Conservation (phyloP, 2,888 invertebrate species). For the Oscheius onirici region DNA sequence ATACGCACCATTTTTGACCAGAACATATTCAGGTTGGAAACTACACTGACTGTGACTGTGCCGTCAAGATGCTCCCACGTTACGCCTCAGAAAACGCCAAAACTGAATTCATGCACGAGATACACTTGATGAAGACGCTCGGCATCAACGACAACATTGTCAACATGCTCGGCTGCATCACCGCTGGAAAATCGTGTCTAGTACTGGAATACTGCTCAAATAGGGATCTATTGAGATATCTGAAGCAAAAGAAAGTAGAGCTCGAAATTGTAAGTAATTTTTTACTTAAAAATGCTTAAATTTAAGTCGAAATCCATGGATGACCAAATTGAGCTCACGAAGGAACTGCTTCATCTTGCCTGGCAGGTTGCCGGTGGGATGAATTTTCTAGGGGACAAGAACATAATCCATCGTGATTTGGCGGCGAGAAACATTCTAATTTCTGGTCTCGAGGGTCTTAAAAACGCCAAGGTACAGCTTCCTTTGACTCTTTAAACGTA, state of each 20-base stretch:
- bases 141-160: slow-evolving; percentile 66
- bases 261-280: slow-evolving; percentile 45
- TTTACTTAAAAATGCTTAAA: neutral
- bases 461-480: slow-evolving; percentile 63
- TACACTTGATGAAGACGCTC: slow-evolving; percentile 65
- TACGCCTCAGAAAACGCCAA: slow-evolving; percentile 61
- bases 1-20: too few species aligned
- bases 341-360: slow-evolving; percentile 65
- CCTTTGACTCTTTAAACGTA: neutral
- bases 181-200: slow-evolving; percentile 50
- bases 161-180: slow-evolving; percentile 69
- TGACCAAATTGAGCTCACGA: slow-evolving; percentile 62
- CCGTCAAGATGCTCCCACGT: slow-evolving; percentile 62
- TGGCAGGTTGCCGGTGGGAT: slow-evolving; percentile 70
- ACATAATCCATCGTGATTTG: slow-evolving; percentile 64
- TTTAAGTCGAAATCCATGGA: slow-evolving; percentile 61
- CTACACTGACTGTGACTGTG: slow-evolving; percentile 49
- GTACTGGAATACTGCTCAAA: slow-evolving; percentile 65
- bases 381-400: slow-evolving; percentile 46
- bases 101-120: slow-evolving; percentile 62
- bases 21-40: slow-evolving; percentile 16
- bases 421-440: slow-evolving; percentile 67
- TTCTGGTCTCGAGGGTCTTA: slow-evolving; percentile 49
- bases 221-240: slow-evolving; percentile 59
- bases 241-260: slow-evolving; percentile 51